Evolutionary conservation across 2,797 vertebrate species (phyloP).

Genomic region (Pipistrellus pygmaeus): DNA sequence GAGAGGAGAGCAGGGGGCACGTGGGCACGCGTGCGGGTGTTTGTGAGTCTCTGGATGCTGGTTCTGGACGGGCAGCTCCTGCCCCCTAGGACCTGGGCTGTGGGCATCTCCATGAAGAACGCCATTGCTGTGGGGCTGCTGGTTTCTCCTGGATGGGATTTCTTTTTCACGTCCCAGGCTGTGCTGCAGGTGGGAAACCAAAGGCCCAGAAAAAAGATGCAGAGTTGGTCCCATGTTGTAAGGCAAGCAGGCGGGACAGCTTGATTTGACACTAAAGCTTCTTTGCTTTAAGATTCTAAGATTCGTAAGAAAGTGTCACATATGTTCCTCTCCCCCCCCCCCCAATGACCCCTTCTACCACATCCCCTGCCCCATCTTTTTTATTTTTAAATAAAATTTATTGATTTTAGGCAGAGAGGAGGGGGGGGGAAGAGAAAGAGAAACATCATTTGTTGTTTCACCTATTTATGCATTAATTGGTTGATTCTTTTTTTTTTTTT

Average conservation of each 20-base stretch:
- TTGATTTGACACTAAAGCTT: neutral
- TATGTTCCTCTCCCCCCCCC: too few relatives aligned
- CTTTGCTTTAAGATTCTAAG: neutral
- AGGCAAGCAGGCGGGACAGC: neutral
- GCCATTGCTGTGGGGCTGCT: neutral
- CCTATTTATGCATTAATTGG: too few relatives aligned
- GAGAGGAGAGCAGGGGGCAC: neutral
- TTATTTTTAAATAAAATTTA: too few relatives aligned
- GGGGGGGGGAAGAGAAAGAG: too few relatives aligned
- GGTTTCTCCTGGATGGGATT: neutral
- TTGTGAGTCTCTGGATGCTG: neutral
- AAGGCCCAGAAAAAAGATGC: neutral
- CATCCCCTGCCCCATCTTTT: too few relatives aligned
- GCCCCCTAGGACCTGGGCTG: neutral
- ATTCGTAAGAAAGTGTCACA: too few relatives aligned
- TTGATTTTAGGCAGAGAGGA: too few relatives aligned
- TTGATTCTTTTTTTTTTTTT: too few relatives aligned
- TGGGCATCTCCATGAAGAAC: neutral
- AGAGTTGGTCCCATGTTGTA: neutral
- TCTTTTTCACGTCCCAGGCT: fast-evolving
- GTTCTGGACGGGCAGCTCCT: neutral
- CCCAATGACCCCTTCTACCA: too few relatives aligned
- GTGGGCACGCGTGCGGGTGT: fast-evolving
- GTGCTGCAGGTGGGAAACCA: neutral
- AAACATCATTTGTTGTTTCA: too few relatives aligned